These are phyloP conservation scores for Zaprionus lineosus DNA, from an alignment of 2,888 invertebrate species.

Conservation along the genomic window DNA sequence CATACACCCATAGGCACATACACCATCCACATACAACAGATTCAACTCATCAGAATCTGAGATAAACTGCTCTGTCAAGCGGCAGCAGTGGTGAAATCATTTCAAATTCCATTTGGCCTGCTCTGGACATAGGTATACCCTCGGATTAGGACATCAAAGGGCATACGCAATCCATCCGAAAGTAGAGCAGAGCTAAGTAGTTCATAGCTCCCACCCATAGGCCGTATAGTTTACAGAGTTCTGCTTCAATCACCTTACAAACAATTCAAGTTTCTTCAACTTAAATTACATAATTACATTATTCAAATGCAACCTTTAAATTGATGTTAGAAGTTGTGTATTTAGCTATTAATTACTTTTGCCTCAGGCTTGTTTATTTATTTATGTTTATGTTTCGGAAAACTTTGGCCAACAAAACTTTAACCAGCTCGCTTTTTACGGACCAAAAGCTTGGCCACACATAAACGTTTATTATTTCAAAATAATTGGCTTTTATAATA, in stretches of 20 bases:
- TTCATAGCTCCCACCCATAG: neutral
- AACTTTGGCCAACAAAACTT: no score
- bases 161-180: neutral
- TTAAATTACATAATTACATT: no score
- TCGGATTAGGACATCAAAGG: neutral
- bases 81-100: conserved; percentile 33
- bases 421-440: no score
- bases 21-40: conserved; percentile 36
- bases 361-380: no score
- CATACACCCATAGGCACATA: conserved; percentile 17
- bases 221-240: neutral
- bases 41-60: conserved; percentile 33
- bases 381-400: no score
- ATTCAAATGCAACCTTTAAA: no score
- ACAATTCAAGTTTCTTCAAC: no score
- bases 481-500: conserved; percentile 43
- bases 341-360: no score
- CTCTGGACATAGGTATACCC: conserved; percentile 23
- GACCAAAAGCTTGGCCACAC: conserved; percentile 15
- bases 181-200: neutral
- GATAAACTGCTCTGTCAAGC: conserved; percentile 39
- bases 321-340: no score
- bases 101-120: conserved; percentile 48
- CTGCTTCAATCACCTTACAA: no score
- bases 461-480: conserved; percentile 53